Conservation (phyloP, 2,888 invertebrate species). For the Apamea crenata region DNA sequence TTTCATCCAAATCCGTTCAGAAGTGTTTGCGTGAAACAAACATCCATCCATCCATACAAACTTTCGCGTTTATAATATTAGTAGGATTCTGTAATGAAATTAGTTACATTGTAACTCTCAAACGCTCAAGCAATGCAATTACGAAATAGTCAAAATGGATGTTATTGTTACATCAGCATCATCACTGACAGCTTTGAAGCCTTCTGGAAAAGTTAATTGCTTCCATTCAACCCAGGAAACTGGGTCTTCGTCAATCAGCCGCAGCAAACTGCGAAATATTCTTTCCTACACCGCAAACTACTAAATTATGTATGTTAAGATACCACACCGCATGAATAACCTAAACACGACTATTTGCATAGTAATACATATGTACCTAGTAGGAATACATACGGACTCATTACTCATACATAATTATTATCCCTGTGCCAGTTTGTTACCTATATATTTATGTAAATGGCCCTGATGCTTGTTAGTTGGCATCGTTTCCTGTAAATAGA, state of each 20-base stretch:
- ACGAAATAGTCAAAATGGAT: no score
- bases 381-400: slow-evolving; percentile 38
- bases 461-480: background rate
- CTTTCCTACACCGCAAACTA: slow-evolving; percentile 20
- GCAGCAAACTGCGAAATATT: background rate
- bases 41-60: no score
- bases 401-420: slow-evolving; percentile 60
- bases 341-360: slow-evolving; percentile 54
- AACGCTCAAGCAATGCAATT: no score
- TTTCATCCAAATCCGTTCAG: no score
- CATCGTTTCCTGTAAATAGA: background rate
- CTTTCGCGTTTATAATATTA: no score
- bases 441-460: slow-evolving; percentile 43
- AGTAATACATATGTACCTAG: slow-evolving; percentile 49
- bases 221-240: background rate
- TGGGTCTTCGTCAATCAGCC: background rate
- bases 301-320: slow-evolving; percentile 56
- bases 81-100: no score
- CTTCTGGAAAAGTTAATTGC: background rate
- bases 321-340: slow-evolving; percentile 54
- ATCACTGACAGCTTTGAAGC: background rate
- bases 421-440: slow-evolving; percentile 31
- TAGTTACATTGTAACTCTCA: background rate
- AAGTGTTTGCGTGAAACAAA: no score
- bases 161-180: background rate